Percentiles rank a stretch among this genome's conserved stretches.
Conservation (phyloP, 1,140 invertebrate genomes). For the Caenorhabditis remanei region DNA sequence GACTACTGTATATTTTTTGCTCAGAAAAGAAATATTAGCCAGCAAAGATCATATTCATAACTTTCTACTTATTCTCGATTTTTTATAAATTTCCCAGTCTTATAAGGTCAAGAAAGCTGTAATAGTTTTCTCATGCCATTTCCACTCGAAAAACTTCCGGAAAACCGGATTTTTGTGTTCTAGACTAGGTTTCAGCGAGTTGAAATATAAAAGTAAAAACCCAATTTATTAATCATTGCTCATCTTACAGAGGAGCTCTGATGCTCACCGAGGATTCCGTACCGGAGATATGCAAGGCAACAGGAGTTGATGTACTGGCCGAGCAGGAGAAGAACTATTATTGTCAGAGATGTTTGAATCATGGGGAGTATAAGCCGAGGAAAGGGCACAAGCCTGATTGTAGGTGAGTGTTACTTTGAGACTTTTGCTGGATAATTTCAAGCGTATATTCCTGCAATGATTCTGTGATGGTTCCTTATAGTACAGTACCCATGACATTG, state of each 20-base stretch:
- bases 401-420: conserved; percentile 42
- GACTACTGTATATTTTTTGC: no score
- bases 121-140: no score
- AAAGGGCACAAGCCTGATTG: conserved; percentile 67
- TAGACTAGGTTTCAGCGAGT: background rate
- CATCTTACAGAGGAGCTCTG: conserved; percentile 3
- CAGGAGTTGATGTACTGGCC: background rate
- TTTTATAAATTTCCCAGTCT: no score
- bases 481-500: no score
- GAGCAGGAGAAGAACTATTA: conserved; percentile 65
- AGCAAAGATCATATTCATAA: no score
- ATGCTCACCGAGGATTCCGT: conserved; percentile 46
- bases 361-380: conserved; percentile 62
- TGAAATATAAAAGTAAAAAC: background rate
- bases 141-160: no score
- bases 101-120: no score
- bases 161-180: no score
- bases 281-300: conserved; percentile 13
- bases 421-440: background rate
- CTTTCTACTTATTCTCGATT: no score
- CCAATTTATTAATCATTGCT: background rate
- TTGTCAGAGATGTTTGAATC: conserved; percentile 68
- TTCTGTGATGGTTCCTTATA: no score
- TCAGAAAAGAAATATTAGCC: no score
- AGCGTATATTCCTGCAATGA: no score